Evolutionary conservation across 2,797 vertebrate species (phyloP), one percentile per base, ranked within the genome.

Genomic region (Hylomyscus alleni): DNA sequence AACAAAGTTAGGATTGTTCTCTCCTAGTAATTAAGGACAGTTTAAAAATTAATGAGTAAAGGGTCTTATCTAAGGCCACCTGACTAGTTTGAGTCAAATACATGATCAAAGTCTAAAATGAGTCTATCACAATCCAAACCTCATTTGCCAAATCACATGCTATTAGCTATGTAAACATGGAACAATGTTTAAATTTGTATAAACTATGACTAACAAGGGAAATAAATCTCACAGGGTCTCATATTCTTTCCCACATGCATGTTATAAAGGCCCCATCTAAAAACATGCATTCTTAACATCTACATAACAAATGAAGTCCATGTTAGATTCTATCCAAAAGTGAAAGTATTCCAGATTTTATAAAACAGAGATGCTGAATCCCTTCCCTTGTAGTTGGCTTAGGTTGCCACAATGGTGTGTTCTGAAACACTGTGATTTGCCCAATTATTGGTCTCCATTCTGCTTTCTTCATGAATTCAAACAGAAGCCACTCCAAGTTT

Each of bases 401-500:
- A 29, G 47, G 93, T 87, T 97, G 75, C 92, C 94, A 96, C 96
- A 87, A 52, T 58, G 88, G 75, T 96, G 88, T 96, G 75, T 94
- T 97, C 91, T 97, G 82, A 97, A 97, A 97, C 85, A 89, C 56
- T 82, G 20, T 97, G 89, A 95, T 96, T 95, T 96, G 58, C 52
- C 90, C 37, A 97, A 94, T 97, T 90, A 81, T 76, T 94, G 72
- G 67, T 77, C 93, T 60, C 67, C 77, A 78, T 90, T 93, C 86
- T 47, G 19, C 19, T 94, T 93, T 96, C 77, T 72, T 93, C n/a
- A 22, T 81, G 75, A 52, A 83, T 89, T 95, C 77, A 84, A 93
- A 60, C 73, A 73, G 56, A 92, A 96, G 15, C 58, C 86, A 47
- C 26, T 67, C 82, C 92, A 97, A 11, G 26, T 12, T 91, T 81